Evolutionary conservation across 2,888 invertebrate species (phyloP).

Genomic region (Bibio marci): DNA sequence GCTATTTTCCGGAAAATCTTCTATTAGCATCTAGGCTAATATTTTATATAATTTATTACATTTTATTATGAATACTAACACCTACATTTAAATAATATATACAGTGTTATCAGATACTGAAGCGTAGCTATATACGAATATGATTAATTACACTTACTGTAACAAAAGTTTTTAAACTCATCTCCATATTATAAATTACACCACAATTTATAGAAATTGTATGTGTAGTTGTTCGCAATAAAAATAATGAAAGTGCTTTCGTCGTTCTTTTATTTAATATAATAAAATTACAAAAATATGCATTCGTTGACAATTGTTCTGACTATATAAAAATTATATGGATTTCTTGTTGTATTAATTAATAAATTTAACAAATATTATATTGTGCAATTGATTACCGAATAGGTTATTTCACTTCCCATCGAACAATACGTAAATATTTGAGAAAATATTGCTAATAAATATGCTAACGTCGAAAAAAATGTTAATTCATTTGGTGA

Average conservation of each 20-base stretch:
- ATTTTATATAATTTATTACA: no score
- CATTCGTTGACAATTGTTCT: constrained; percentile 1
- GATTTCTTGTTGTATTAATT: background rate
- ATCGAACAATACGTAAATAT: constrained; percentile 38
- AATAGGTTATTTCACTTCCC: constrained; percentile 36
- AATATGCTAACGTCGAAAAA: constrained; percentile 35
- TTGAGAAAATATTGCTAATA: constrained; percentile 35
- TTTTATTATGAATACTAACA: no score
- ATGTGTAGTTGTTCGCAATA: constrained; percentile 2
- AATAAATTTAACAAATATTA: no score
- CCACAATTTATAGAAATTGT: constrained; percentile 2
- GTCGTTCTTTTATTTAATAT: constrained; percentile 1
- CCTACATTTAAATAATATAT: no score
- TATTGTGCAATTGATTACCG: no score
- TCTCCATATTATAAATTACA: constrained; percentile 4
- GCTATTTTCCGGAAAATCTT: no score
- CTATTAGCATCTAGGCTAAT: no score
- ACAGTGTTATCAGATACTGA: no score
- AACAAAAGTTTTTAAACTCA: no score
- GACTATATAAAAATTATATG: constrained; percentile 5
- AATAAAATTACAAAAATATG: constrained; percentile 4
- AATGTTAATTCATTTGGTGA: no score
- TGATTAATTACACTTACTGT: no score
- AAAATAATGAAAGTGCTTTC: constrained; percentile 1
- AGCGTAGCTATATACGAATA: no score